A percentile compares a stretch with the other conserved stretches of the same genome.
Evolutionary conservation across 2,113 vertebrate genomes (phyloP).

Genomic region (Bambusicola thoracicus): DNA sequence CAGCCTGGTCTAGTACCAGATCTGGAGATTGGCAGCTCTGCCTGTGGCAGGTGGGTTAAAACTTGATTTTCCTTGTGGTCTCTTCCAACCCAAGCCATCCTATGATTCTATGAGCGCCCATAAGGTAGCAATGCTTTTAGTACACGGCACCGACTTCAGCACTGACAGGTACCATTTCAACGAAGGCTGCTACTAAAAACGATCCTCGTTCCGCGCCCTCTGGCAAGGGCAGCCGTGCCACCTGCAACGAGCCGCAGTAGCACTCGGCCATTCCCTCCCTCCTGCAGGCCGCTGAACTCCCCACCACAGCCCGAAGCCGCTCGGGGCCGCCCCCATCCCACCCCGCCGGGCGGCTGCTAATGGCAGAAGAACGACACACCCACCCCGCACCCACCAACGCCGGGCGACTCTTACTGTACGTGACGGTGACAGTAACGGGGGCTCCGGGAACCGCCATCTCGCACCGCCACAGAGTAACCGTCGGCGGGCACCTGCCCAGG

Average conservation of each 20-base stretch:
- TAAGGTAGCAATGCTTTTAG: neutral
- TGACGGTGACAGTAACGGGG: constrained; percentile 48
- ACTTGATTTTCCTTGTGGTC: too few relatives aligned
- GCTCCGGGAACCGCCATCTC: constrained; percentile 51
- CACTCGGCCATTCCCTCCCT: neutral
- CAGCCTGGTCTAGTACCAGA: too few relatives aligned
- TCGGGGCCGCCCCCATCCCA: too few relatives aligned
- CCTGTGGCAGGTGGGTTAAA: too few relatives aligned
- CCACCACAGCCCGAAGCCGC: neutral
- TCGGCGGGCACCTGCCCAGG: neutral
- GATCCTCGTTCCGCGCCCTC: neutral
- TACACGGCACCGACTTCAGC: neutral
- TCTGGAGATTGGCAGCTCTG: too few relatives aligned
- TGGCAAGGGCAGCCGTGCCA: neutral
- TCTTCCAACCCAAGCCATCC: too few relatives aligned
- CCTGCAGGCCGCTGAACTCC: neutral
- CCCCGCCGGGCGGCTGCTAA: neutral
- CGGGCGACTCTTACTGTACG: constrained; percentile 41
- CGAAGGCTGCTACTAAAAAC: neutral
- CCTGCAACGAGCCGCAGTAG: too few relatives aligned
- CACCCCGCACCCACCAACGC: neutral
- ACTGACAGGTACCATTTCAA: neutral
- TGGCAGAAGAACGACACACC: neutral
- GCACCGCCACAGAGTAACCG: neutral
- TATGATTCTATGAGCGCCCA: neutral